phyloP scores from a whole-genome alignment of 2,113 vertebrate species.

The Syngnathus floridae region DNA sequence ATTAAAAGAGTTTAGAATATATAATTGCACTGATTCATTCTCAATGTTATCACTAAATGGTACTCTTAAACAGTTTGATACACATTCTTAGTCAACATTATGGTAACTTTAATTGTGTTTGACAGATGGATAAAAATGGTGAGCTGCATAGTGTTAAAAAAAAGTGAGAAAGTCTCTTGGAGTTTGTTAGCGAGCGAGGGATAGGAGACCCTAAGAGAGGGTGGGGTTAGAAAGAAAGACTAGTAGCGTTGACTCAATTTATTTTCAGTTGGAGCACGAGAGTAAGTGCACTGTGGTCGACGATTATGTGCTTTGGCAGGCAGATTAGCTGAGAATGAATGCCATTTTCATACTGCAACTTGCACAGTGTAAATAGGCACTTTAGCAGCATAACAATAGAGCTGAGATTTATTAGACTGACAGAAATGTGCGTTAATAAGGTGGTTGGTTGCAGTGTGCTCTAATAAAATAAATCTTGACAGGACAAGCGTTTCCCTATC shows the following conservation, averaged over 20 bases:
- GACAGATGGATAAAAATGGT: not conserved
- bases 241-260: not conserved
- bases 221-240: constrained; percentile 19
- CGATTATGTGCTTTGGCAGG: constrained; percentile 31
- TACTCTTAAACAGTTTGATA: too few species aligned
- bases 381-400: not conserved
- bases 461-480: not conserved
- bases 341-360: not conserved
- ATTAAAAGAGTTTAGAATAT: too few species aligned
- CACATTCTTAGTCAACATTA: not conserved
- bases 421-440: not conserved
- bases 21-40: too few species aligned
- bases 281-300: constrained; percentile 19
- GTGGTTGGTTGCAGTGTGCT: not conserved
- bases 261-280: constrained; percentile 17
- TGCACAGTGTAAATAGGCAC: not conserved
- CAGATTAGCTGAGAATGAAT: constrained; percentile 15
- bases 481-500: too few species aligned
- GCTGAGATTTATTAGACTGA: not conserved
- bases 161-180: constrained; percentile 3
- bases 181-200: constrained; percentile 5
- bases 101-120: constrained; percentile 12
- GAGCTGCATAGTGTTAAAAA: not conserved
- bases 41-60: too few species aligned
- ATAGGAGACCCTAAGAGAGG: constrained; percentile 15